These are phyloP conservation scores for Drosophila pseudotakahashii DNA, from an alignment of 2,888 invertebrate species.

Conservation along the genomic window DNA sequence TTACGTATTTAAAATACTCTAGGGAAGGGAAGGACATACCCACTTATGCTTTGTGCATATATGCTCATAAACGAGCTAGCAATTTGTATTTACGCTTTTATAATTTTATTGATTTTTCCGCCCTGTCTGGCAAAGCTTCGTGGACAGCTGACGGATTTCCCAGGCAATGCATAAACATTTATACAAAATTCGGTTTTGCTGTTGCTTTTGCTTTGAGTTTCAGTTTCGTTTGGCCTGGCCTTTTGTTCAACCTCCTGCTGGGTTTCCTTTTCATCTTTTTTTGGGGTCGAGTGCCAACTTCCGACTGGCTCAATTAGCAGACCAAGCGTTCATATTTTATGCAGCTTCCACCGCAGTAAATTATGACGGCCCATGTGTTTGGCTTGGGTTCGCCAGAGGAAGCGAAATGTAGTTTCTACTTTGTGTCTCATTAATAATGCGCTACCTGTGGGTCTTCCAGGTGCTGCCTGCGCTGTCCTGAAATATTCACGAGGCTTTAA, in stretches of 20 bases:
- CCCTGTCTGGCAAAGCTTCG: constrained; percentile 52
- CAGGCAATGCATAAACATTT: constrained; percentile 56
- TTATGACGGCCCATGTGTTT: constrained; percentile 45
- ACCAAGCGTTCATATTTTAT: constrained; percentile 43
- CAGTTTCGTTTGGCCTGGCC: constrained; percentile 11
- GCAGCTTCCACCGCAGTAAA: constrained; percentile 45
- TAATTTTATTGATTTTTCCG: constrained; percentile 78
- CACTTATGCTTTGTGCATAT: constrained; percentile 7
- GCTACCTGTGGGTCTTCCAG: constrained; percentile 25
- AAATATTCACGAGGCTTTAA: constrained; percentile 19
- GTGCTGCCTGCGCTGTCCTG: constrained; percentile 1
- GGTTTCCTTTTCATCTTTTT: constrained; percentile 57
- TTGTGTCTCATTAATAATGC: constrained; percentile 37
- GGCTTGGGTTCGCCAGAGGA: background rate
- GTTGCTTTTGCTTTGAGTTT: constrained; percentile 45
- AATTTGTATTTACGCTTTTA: constrained; percentile 73
- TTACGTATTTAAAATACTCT: background rate
- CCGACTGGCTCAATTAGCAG: constrained; percentile 59
- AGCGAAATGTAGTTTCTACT: constrained; percentile 28
- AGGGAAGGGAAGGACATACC: background rate
- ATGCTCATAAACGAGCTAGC: constrained; percentile 23
- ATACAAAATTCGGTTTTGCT: constrained; percentile 30
- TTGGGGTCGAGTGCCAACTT: constrained; percentile 31
- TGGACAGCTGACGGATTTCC: constrained; percentile 69
- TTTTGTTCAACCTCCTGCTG: constrained; percentile 39